A percentile compares a stretch with the other conserved stretches of the same genome.
phyloP scores from a whole-genome alignment of 2,888 invertebrate genomes.

The Platynereis dumerilii region DNA sequence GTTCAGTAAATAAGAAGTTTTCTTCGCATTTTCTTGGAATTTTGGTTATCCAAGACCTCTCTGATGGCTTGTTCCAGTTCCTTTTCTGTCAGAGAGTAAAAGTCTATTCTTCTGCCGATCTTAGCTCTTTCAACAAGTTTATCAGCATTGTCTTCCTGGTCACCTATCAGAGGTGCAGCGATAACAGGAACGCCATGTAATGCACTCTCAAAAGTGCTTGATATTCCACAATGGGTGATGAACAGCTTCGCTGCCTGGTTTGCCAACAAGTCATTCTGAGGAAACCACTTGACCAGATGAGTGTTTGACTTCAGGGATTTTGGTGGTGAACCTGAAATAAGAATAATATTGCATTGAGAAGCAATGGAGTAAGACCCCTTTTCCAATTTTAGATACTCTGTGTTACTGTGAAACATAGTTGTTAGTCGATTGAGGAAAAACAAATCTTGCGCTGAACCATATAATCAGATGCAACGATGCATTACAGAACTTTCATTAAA shows the following conservation, averaged over 20 bases:
- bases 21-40: slow-evolving; percentile 14
- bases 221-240: slow-evolving; percentile 25
- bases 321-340: not conserved
- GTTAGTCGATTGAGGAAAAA: too few species aligned
- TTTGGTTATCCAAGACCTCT: slow-evolving; percentile 8
- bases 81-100: slow-evolving; percentile 2
- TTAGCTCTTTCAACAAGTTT: slow-evolving; percentile 11
- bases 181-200: slow-evolving; percentile 17
- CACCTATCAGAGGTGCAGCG: slow-evolving; percentile 14
- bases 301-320: slow-evolving; percentile 15
- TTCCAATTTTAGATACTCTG: too few species aligned
- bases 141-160: slow-evolving; percentile 14
- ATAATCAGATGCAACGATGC: too few species aligned
- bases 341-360: too few species aligned
- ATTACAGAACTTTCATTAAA: too few species aligned
- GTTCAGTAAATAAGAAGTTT: slow-evolving; percentile 11
- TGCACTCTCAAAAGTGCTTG: slow-evolving; percentile 17
- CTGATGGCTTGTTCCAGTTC: not conserved
- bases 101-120: slow-evolving; percentile 3
- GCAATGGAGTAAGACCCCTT: too few species aligned
- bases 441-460: too few species aligned
- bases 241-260: slow-evolving; percentile 14
- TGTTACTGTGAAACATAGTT: too few species aligned
- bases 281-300: slow-evolving; percentile 15
- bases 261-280: slow-evolving; percentile 22